Conservation (phyloP, 2,113 vertebrate genomes). For the Lampris megalopsis region DNA sequence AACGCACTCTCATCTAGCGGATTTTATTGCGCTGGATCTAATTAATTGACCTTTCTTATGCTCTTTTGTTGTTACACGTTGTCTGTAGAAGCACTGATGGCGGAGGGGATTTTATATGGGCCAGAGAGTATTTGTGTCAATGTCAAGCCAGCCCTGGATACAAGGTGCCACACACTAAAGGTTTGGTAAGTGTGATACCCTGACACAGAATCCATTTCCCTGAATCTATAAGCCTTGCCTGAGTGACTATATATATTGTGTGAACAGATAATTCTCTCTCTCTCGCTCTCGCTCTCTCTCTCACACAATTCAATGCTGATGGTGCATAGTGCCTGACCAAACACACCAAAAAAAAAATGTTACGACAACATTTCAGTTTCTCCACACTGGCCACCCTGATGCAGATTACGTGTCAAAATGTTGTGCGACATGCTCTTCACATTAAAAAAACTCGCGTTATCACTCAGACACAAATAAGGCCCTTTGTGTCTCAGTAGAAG, state of each 20-base stretch:
- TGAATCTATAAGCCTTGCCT: slow-evolving; percentile 76
- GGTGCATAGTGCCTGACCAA: slow-evolving; percentile 72
- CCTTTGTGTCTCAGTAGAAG: slow-evolving; percentile 37
- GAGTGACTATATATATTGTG: slow-evolving; percentile 72
- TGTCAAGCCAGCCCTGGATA: slow-evolving; percentile 58
- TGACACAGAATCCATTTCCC: slow-evolving; percentile 74
- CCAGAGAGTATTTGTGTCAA: slow-evolving; percentile 64
- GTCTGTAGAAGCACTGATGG: slow-evolving; percentile 51
- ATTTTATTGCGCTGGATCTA: slow-evolving; percentile 69
- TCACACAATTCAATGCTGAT: slow-evolving; percentile 54
- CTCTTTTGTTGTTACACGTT: slow-evolving; percentile 60
- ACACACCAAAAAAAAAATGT: slow-evolving; percentile 69
- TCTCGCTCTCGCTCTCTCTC: slow-evolving; percentile 11
- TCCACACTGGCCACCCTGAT: slow-evolving; percentile 63
- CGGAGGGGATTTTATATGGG: slow-evolving; percentile 65
- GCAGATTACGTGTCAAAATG: slow-evolving; percentile 73
- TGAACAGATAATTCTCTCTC: slow-evolving; percentile 67
- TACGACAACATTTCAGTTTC: slow-evolving; percentile 69
- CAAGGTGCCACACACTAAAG: slow-evolving; percentile 68
- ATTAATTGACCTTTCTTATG: slow-evolving; percentile 69
- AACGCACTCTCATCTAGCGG: slow-evolving; percentile 49
- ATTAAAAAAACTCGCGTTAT: slow-evolving; percentile 66
- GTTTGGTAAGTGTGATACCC: slow-evolving; percentile 73
- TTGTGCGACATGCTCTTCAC: slow-evolving; percentile 61
- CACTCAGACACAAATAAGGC: slow-evolving; percentile 43